Evolutionary conservation across 2,797 vertebrate species (phyloP).

Genomic region (Squalus acanthias): DNA sequence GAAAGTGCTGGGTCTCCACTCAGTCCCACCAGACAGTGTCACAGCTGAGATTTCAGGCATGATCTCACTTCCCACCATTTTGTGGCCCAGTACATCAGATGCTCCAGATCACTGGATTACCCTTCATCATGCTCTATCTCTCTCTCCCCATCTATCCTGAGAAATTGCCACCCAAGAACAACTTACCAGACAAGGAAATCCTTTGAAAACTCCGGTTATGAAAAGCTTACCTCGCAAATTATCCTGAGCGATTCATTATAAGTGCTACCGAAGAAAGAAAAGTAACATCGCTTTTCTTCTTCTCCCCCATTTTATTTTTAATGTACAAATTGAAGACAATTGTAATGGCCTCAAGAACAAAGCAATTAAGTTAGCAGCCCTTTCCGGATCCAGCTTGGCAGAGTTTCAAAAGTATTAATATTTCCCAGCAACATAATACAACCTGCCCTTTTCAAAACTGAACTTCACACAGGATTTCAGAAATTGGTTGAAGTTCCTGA

Average conservation of each 20-base stretch:
- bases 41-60: not conserved
- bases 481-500: not conserved
- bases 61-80: not conserved
- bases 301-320: not conserved
- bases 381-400: slow-evolving; percentile 18
- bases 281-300: not conserved
- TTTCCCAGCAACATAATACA: slow-evolving; percentile 4
- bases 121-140: not conserved
- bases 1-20: not conserved
- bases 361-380: not conserved
- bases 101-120: not conserved
- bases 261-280: not conserved
- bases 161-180: not conserved
- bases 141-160: not conserved
- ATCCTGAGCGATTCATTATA: not conserved
- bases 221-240: not conserved
- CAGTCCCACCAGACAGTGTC: not conserved
- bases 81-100: not conserved
- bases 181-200: not conserved
- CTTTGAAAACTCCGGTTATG: not conserved
- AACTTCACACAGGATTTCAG: slow-evolving; percentile 13
- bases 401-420: slow-evolving; percentile 22
- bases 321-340: not conserved
- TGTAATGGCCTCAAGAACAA: slow-evolving; percentile 22
- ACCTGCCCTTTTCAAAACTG: not conserved